Conservation (phyloP, 2,888 invertebrate species). For the Orchesella flavescens region DNA sequence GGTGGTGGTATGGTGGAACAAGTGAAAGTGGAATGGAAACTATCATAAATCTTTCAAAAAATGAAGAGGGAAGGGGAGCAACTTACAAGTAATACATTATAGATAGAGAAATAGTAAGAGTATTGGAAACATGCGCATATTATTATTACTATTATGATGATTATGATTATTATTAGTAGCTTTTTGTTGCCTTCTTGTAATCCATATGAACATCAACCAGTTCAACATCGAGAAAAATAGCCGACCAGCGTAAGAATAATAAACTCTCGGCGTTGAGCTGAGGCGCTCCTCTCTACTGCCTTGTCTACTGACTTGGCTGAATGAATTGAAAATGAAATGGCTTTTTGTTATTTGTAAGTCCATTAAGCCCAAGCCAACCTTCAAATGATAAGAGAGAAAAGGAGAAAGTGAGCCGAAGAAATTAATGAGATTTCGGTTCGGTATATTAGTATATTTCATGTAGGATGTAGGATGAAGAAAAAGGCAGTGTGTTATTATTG, state of each 20-base stretch:
- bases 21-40: conserved; percentile 37
- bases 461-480: too few species aligned
- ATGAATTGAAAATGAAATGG: conserved; percentile 28
- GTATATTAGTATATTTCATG: neutral
- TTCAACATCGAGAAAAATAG: too few species aligned
- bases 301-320: too few species aligned
- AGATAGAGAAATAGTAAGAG: conserved; percentile 26
- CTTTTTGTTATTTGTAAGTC: conserved; percentile 30
- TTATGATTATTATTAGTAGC: conserved; percentile 23
- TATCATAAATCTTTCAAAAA: conserved; percentile 68
- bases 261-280: too few species aligned
- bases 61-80: conserved; percentile 47
- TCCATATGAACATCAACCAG: too few species aligned
- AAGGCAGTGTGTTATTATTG: too few species aligned
- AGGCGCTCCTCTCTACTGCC: too few species aligned
- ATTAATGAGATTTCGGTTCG: conserved; percentile 15
- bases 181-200: neutral
- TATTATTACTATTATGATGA: conserved; percentile 38
- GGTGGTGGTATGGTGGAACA: conserved; percentile 1
- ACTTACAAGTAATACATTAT: conserved; percentile 58
- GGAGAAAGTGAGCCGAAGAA: neutral
- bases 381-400: neutral
- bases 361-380: neutral
- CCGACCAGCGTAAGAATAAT: too few species aligned
- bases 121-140: conserved; percentile 65